These are phyloP conservation scores for Amphilophus citrinellus DNA, from an alignment of 2,113 vertebrate species.

Conservation along the genomic window DNA sequence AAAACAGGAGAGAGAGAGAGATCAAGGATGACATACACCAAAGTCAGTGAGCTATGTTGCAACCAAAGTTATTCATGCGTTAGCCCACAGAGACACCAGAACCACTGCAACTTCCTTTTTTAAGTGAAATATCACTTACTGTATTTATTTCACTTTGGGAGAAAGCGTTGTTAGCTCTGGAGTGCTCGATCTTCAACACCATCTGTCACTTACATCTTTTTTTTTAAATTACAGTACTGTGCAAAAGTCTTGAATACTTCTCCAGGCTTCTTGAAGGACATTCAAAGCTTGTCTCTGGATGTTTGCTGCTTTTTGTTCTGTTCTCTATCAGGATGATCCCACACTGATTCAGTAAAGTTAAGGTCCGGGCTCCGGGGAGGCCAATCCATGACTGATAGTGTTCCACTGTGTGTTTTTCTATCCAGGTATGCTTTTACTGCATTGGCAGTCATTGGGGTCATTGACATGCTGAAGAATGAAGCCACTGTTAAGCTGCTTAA, in stretches of 20 bases:
- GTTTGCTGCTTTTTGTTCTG: not conserved
- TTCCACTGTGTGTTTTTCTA: not conserved
- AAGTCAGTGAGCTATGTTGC: conserved; percentile 22
- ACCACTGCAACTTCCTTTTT: conserved; percentile 10
- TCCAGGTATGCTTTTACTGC: too few species aligned
- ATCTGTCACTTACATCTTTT: not conserved
- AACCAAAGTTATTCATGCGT: conserved; percentile 37
- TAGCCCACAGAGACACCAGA: conserved; percentile 19
- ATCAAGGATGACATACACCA: conserved; percentile 44
- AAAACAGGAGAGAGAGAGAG: conserved; percentile 35
- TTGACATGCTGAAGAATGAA: not conserved
- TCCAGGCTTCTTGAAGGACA: not conserved
- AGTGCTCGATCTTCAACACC: conserved; percentile 11
- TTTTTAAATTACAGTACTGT: conserved; percentile 3
- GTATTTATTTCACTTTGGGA: not conserved
- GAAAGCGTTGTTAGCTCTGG: not conserved
- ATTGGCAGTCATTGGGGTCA: too few species aligned
- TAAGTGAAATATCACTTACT: conserved; percentile 44
- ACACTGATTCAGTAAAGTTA: not conserved
- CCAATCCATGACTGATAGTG: too few species aligned
- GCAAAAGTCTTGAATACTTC: not conserved
- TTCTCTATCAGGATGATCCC: not conserved
- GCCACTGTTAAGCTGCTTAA: not conserved
- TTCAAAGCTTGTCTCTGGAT: conserved; percentile 2
- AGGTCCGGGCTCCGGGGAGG: not conserved